A percentile compares a stretch with the other conserved stretches of the same genome.
Evolutionary conservation across 2,888 invertebrate genomes (phyloP).

Genomic region (Scotopteryx bipunctaria): DNA sequence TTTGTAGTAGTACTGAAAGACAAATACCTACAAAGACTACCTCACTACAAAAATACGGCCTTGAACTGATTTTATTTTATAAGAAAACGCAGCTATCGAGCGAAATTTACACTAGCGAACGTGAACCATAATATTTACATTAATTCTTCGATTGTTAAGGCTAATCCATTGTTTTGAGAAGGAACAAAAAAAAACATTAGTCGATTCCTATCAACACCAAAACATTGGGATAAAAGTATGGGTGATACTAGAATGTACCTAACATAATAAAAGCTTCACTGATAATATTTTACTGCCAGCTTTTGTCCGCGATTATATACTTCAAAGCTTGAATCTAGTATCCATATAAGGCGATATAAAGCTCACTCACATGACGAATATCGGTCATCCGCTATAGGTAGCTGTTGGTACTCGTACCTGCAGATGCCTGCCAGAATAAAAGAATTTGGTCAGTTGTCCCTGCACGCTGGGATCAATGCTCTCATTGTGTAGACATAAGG

Average conservation of each 20-base stretch:
- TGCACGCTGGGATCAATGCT: slow-evolving; percentile 77
- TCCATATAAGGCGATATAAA: slow-evolving; percentile 48
- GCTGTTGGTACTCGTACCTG: slow-evolving; percentile 25
- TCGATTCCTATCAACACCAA: neutral
- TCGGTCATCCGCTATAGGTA: slow-evolving; percentile 46
- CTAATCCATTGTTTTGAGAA: slow-evolving; percentile 25
- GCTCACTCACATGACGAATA: slow-evolving; percentile 41
- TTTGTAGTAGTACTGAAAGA: neutral
- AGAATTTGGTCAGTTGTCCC: slow-evolving; percentile 69
- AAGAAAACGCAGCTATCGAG: slow-evolving; percentile 35
- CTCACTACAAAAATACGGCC: slow-evolving; percentile 41
- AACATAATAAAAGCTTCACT: no score
- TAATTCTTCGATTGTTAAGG: slow-evolving; percentile 26
- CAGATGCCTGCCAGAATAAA: slow-evolving; percentile 41
- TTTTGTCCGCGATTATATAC: neutral
- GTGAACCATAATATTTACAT: slow-evolving; percentile 27
- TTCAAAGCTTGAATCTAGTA: slow-evolving; percentile 22
- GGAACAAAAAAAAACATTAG: neutral
- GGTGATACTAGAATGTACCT: no score
- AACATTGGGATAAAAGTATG: neutral
- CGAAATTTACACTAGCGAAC: slow-evolving; percentile 19
- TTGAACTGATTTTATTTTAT: slow-evolving; percentile 60
- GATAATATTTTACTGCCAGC: no score
- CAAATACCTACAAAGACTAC: neutral
- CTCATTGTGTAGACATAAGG: slow-evolving; percentile 75